Base-by-base conservation (phyloP, 1,140 invertebrate species). In the Drosophila nigrodunni region DNA sequence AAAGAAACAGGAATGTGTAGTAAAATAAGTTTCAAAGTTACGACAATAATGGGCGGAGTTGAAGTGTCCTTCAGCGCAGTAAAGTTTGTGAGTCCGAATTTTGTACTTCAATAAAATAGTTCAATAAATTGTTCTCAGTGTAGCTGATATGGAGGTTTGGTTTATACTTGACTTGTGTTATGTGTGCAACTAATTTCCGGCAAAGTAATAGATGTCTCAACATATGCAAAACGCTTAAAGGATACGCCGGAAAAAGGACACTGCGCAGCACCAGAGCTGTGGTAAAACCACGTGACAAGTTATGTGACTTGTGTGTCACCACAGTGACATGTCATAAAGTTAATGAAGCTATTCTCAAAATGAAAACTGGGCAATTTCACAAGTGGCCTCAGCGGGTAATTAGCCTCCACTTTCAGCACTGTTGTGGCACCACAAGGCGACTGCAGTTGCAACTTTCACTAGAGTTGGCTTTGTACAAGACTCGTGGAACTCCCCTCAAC, bases 121-220 rank as follows among this genome's bases (percentile, higher is more conserved):
- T 15, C 25, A 30, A 30, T 30, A 30, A 30, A 30, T 30, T 30
- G 2, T 5, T 6, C 25, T 30, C 25, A 30, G 25, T 30, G 25
- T 30, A 30, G 4, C 6, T 30, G 25, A 30, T 30, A 30, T 30
- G 4, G 25, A 21, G 18, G 41, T 8, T 11, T 46, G 2, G 43
- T 2, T 7, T n/a, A 46, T 46, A 64, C 37, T 59, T 35, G 49
- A 54, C 54, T 71, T 10, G 6, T 37, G 18, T 21, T 61, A 34
- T 43, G 37, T 54, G 41, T 55, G 55, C 47, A 49, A 55, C 66
- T 75, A 87, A 87, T 88, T 87, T 87, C 83, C 83, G 77, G 49
- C n/a, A 52, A 35, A 49, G 66, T 54, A 88, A 74, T 79, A 74
- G 52, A 46, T 57, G 69, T 70, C 39, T 66, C 49, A 3, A 10